Evolutionary conservation across 2,888 invertebrate species (phyloP), one percentile per base, ranked within the genome.

Genomic region (Griposia aprilina): DNA sequence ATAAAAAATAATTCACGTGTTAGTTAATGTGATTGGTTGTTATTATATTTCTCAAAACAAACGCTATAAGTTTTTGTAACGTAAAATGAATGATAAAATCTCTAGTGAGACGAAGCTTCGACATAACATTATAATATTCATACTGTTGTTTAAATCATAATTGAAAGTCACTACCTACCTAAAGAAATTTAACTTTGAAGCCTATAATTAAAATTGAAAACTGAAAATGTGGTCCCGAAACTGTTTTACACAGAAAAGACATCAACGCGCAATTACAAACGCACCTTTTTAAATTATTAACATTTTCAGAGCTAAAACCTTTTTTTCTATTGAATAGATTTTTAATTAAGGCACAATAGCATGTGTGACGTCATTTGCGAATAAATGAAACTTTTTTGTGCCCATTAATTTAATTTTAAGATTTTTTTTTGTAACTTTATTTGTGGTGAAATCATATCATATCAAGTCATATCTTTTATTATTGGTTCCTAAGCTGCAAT

Each of bases 161-260:
- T 45, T 20, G 7, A 30, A 20, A 52, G 10, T 30, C 23, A 57
- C 1, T 10, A 30, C 8, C n/a, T 45, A 20, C 15, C 13, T 41
- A 4, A 70, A 77, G 17, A 0, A 11, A 4, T 71, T 52, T 11
- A 23, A 36, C 26, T 26, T 55, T 15, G 13, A 20, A 26, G 1
- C 1, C 4, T 57, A n/a, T 1, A 30, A 36, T 30, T 23, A 4
- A 15, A n/a, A 10, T 3, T 13, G 0, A 52, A 63, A 68, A 36
- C 23, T 45, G 20, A 36, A 79, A 68, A 67, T 52, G 0, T 30
- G n/a, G 1, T 23, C 65, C 71, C 36, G 36, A 45, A 41, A 60
- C 13, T 23, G 17, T 73, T 80, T 80, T 71, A 74, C 70, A 0
- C 52, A 80, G 65, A 86, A 88, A 88, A 88, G 88, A 88, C 88